These are phyloP conservation scores for Cryptosula pallasiana DNA, from an alignment of 2,888 invertebrate species.

Conservation along the genomic window DNA sequence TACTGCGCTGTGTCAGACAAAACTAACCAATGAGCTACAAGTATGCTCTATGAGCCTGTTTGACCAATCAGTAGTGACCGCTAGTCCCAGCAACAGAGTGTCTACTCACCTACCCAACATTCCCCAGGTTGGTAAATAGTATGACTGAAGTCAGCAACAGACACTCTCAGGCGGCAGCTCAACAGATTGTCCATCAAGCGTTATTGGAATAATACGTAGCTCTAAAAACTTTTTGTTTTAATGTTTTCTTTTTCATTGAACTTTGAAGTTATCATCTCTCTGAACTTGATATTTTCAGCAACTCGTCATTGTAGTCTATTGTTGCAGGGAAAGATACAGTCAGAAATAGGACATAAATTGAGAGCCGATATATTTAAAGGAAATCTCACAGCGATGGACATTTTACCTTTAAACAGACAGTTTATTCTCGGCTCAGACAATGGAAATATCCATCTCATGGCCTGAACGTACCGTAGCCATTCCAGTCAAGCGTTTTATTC, in stretches of 20 bases:
- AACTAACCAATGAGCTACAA: background rate
- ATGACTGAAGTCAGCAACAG: too few species aligned
- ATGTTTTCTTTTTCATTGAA: too few species aligned
- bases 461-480: too few species aligned
- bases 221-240: too few species aligned
- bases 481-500: too few species aligned
- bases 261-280: too few species aligned
- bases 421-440: slow-evolving; percentile 86
- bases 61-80: background rate
- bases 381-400: slow-evolving; percentile 80
- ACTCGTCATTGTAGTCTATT: too few species aligned
- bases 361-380: slow-evolving; percentile 86
- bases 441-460: slow-evolving; percentile 61
- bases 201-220: too few species aligned
- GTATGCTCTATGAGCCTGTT: background rate
- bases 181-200: too few species aligned
- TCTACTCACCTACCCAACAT: background rate
- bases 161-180: too few species aligned
- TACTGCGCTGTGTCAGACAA: background rate
- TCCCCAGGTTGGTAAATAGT: too few species aligned
- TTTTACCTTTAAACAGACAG: slow-evolving; percentile 82
- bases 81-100: slow-evolving; percentile 6
- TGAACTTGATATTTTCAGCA: too few species aligned
- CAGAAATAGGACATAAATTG: slow-evolving; percentile 60
- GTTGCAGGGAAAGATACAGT: background rate